These are phyloP conservation scores for Planococcus citri DNA, from an alignment of 1,140 invertebrate species.

Conservation along the genomic window DNA sequence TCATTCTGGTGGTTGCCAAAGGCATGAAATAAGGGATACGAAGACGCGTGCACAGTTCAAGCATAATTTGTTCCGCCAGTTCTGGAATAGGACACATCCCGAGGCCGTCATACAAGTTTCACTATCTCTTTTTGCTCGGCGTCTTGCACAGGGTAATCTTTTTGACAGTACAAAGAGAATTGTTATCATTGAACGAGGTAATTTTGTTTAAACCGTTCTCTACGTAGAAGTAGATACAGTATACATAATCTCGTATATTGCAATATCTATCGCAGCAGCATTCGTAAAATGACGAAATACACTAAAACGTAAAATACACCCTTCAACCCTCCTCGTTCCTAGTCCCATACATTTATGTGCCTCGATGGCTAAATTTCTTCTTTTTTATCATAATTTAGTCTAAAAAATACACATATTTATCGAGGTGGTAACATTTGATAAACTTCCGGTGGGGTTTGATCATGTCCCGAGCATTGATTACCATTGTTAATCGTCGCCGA, in stretches of 20 bases:
- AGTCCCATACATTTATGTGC: too few relatives aligned
- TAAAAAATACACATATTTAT: too few relatives aligned
- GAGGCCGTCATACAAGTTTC: not conserved
- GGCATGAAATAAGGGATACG: conserved; percentile 14
- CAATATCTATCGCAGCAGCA: too few relatives aligned
- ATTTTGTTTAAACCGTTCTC: not conserved
- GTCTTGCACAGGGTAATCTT: not conserved
- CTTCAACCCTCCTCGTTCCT: too few relatives aligned
- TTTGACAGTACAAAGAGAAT: conserved; percentile 3
- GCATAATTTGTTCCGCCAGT: conserved; percentile 16
- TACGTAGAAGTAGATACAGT: not conserved
- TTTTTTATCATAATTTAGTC: too few relatives aligned
- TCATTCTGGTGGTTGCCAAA: conserved; percentile 15
- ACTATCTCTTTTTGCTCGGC: not conserved
- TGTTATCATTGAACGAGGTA: not conserved
- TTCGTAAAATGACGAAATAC: too few relatives aligned
- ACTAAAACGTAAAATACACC: too few relatives aligned
- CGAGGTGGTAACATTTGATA: too few relatives aligned
- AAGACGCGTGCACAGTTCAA: conserved; percentile 16
- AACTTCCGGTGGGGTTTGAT: not conserved
- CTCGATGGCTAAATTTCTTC: too few relatives aligned
- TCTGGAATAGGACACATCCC: not conserved
- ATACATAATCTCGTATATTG: not conserved
- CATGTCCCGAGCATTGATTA: not conserved
- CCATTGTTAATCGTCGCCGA: not conserved